Percentiles rank a stretch among this genome's conserved stretches.
These are phyloP conservation scores for Plotosus lineatus DNA, from an alignment of 2,113 vertebrate species.

Conservation along the genomic window DNA sequence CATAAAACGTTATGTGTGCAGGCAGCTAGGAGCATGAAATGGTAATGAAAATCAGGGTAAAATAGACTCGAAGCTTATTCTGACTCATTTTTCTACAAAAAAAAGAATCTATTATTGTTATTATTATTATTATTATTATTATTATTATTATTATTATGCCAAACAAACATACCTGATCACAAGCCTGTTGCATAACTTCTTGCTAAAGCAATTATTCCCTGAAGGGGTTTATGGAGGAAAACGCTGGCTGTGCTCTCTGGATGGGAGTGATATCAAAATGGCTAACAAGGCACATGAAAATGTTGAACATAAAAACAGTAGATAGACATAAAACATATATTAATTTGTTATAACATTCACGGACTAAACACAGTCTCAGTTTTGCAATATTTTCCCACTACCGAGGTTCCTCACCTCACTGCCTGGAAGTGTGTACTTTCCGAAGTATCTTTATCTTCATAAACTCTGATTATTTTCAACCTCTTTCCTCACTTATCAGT, in stretches of 20 bases:
- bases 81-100: background rate
- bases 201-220: background rate
- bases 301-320: background rate
- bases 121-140: no score
- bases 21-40: background rate
- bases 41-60: background rate
- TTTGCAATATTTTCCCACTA: background rate
- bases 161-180: no score
- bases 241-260: background rate
- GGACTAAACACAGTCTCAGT: slow-evolving; percentile 12
- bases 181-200: no score
- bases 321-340: background rate
- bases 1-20: background rate
- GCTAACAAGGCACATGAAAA: background rate
- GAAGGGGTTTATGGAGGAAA: background rate
- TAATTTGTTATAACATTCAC: background rate
- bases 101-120: background rate
- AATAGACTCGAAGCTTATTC: background rate
- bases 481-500: background rate
- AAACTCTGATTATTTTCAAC: background rate
- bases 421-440: background rate
- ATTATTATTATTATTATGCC: no score
- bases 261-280: background rate
- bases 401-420: background rate
- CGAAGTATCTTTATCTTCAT: background rate